Conservation (phyloP, 2,888 invertebrate species). For the Heteromyza rotundicornis region DNA sequence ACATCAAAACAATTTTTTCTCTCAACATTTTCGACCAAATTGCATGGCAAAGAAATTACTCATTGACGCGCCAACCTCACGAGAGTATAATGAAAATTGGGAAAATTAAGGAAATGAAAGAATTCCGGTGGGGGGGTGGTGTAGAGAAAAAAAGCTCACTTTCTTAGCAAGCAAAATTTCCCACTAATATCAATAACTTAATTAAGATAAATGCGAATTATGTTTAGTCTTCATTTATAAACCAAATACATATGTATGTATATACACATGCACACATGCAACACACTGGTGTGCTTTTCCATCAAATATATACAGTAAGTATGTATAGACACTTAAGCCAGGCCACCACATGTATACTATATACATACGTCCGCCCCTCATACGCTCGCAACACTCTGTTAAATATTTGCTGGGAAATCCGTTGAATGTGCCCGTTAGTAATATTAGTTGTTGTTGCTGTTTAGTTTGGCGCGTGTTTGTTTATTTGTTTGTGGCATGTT, state of each 20-base stretch:
- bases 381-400: not conserved
- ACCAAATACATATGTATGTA: not conserved
- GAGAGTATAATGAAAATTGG: slow-evolving; percentile 37
- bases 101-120: not conserved
- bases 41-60: no score
- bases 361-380: no score
- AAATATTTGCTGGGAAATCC: slow-evolving; percentile 13
- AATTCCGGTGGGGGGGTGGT: no score
- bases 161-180: not conserved
- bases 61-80: no score
- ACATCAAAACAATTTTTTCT: not conserved
- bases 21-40: not conserved
- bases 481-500: slow-evolving; percentile 35
- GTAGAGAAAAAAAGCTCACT: no score
- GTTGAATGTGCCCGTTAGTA: not conserved
- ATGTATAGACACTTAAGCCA: not conserved
- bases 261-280: slow-evolving; percentile 22
- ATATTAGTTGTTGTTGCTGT: slow-evolving; percentile 3
- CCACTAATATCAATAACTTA: slow-evolving; percentile 51
- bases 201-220: slow-evolving; percentile 52
- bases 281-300: no score
- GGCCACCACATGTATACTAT: not conserved
- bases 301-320: not conserved
- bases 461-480: slow-evolving; percentile 5
- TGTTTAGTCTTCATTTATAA: slow-evolving; percentile 34